phyloP scores from a whole-genome alignment of 2,113 vertebrate genomes.

The Ornithorhynchus anatinus region DNA sequence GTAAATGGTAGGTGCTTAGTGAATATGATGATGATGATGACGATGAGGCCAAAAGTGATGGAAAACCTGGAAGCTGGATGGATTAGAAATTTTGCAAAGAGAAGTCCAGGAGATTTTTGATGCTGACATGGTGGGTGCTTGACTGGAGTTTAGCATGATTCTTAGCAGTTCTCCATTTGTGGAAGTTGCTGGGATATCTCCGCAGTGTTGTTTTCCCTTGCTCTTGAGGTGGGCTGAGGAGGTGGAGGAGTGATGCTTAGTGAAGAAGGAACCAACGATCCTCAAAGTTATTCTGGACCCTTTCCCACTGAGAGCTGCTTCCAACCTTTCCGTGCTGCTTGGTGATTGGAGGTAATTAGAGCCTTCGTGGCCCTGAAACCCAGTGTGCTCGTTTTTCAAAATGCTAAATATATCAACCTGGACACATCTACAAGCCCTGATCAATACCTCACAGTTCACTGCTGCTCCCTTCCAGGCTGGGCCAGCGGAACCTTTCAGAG shows the following conservation, averaged over 20 bases:
- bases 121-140: no score
- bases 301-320: neutral
- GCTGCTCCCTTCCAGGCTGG: no score
- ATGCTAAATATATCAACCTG: neutral
- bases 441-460: neutral
- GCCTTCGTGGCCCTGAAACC: conserved; percentile 4
- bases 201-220: conserved; percentile 22
- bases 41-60: no score
- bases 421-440: neutral
- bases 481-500: neutral
- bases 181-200: no score
- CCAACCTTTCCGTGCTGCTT: neutral
- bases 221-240: conserved; percentile 35
- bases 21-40: no score
- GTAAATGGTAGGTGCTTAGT: no score
- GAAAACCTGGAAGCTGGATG: no score
- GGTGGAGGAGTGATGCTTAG: conserved; percentile 16
- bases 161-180: no score
- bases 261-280: conserved; percentile 38
- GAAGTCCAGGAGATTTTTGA: no score
- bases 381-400: conserved; percentile 1
- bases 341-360: conserved; percentile 26
- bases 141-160: no score
- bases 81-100: no score
- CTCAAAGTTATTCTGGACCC: conserved; percentile 17